These are phyloP conservation scores for Emydoidea blandingii DNA, from an alignment of 2,797 vertebrate genomes.

Conservation along the genomic window DNA sequence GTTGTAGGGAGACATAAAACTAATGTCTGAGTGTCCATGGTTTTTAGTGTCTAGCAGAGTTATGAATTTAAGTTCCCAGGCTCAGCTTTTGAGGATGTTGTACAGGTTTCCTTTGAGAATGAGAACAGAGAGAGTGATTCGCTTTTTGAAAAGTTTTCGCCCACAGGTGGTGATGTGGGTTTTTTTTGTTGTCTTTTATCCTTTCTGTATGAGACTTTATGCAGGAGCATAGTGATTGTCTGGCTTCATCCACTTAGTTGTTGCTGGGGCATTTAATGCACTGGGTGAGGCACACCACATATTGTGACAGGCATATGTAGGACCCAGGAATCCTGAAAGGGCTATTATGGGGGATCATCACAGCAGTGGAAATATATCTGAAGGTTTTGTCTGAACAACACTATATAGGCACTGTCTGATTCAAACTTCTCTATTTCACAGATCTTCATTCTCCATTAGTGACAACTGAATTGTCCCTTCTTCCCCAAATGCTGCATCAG, in stretches of 20 bases:
- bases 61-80: not conserved
- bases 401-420: not conserved
- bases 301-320: not conserved
- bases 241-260: not conserved
- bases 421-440: constrained; percentile 20
- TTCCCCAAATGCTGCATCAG: not conserved
- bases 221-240: not conserved
- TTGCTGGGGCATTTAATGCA: not conserved
- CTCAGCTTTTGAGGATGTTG: not conserved
- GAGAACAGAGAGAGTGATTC: not conserved
- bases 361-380: too few species aligned
- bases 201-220: not conserved
- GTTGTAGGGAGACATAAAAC: not conserved
- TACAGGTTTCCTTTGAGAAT: not conserved
- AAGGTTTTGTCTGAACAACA: too few species aligned
- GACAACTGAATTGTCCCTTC: constrained; percentile 42
- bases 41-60: not conserved
- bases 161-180: not conserved
- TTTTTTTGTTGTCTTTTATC: not conserved
- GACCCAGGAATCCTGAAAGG: not conserved
- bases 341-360: not conserved
- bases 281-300: not conserved
- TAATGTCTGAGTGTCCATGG: not conserved
- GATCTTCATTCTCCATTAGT: constrained; percentile 43
- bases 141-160: not conserved